Conservation (phyloP, 2,888 invertebrate genomes). For the Agonopterix subpropinquella region DNA sequence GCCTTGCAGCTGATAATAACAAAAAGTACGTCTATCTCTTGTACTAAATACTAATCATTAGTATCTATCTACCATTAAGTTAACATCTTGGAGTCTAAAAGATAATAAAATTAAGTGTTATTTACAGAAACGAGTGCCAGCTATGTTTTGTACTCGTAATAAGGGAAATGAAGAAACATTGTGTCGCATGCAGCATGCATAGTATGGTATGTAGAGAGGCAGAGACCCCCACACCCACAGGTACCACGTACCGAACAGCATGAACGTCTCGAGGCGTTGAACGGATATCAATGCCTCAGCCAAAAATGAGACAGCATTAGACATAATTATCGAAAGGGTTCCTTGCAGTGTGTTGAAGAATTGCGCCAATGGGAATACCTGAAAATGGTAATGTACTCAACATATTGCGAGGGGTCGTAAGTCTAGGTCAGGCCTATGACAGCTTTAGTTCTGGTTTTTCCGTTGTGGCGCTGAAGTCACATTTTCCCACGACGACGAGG, state of each 20-base stretch:
- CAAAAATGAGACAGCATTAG: constrained; percentile 72
- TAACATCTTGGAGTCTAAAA: no score
- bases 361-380: constrained; percentile 78
- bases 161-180: neutral
- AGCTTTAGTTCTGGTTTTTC: no score
- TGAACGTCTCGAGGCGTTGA: constrained; percentile 76
- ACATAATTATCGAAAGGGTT: constrained; percentile 78
- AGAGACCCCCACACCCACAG: constrained; percentile 20
- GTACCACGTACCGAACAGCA: constrained; percentile 68
- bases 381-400: constrained; percentile 30
- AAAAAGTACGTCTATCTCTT: no score
- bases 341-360: constrained; percentile 79
- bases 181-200: constrained; percentile 14
- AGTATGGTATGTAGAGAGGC: constrained; percentile 6
- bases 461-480: no score
- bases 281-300: constrained; percentile 78
- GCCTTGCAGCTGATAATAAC: no score
- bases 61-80: no score
- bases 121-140: neutral
- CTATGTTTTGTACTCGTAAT: constrained; percentile 8
- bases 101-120: no score
- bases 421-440: no score
- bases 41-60: no score
- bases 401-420: no score
- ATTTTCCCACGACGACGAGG: no score